A percentile compares a stretch with the other conserved stretches of the same genome.
phyloP scores from a whole-genome alignment of 1,140 invertebrate species.

The Camponotus pennsylvanicus region DNA sequence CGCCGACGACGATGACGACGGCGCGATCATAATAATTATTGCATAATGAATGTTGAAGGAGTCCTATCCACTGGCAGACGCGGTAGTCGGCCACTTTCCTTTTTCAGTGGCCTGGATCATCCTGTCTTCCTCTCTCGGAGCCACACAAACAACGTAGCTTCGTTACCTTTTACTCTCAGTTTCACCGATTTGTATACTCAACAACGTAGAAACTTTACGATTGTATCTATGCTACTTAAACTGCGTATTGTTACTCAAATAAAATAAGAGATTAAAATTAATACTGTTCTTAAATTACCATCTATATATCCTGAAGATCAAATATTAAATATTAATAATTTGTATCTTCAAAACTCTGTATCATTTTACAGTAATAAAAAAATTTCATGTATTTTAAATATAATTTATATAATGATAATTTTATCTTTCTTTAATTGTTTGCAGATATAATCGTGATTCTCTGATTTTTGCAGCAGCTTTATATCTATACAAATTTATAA shows the following conservation, averaged over 20 bases:
- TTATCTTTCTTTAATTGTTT: not conserved
- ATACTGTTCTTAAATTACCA: not conserved
- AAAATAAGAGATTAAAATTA: not conserved
- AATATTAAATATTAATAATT: not conserved
- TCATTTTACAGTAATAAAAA: constrained; percentile 3
- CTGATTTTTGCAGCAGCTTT: too few relatives aligned
- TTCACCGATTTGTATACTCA: constrained; percentile 56
- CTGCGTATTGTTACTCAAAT: not conserved
- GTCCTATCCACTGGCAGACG: constrained; percentile 76
- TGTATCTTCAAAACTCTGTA: not conserved
- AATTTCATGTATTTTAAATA: not conserved
- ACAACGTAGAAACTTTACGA: constrained; percentile 19
- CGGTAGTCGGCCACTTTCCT: constrained; percentile 82
- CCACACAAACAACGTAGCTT: constrained; percentile 40
- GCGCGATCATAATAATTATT: constrained; percentile 83
- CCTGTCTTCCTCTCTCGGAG: constrained; percentile 73
- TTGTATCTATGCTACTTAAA: constrained; percentile 21
- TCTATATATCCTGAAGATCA: not conserved
- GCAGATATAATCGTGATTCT: not conserved
- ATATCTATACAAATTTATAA: too few relatives aligned
- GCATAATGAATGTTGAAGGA: constrained; percentile 77
- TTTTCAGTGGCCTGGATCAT: constrained; percentile 84
- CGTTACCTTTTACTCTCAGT: constrained; percentile 62
- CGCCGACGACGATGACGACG: constrained; percentile 58
- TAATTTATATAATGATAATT: constrained; percentile 1